These are phyloP conservation scores for Acropternis orthonyx DNA, from an alignment of 2,797 vertebrate genomes.

Conservation along the genomic window DNA sequence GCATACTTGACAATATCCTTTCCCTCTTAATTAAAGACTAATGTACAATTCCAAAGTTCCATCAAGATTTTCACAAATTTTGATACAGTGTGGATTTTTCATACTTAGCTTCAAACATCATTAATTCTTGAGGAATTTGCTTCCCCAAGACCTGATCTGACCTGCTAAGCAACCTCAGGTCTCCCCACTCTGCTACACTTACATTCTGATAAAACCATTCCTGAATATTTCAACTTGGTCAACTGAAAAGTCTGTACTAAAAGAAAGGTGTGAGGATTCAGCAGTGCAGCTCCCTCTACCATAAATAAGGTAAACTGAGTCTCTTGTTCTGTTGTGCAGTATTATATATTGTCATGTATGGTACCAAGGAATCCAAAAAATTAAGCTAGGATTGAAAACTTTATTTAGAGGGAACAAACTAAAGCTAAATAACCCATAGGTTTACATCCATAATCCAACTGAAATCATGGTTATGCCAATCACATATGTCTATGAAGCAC, in stretches of 20 bases:
- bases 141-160: background rate
- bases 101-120: background rate
- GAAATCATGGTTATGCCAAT: constrained; percentile 8
- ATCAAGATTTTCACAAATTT: background rate
- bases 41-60: background rate
- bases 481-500: background rate
- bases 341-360: background rate
- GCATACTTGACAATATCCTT: background rate
- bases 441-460: background rate
- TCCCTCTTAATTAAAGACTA: background rate
- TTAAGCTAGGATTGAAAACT: background rate
- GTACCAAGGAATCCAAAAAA: background rate
- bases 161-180: background rate
- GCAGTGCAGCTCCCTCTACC: background rate
- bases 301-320: background rate
- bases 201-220: background rate
- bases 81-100: background rate
- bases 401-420: background rate
- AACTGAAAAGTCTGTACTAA: background rate
- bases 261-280: background rate
- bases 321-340: background rate
- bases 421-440: background rate
- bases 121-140: background rate
- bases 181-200: background rate
- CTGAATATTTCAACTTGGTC: background rate